These are phyloP conservation scores for Malacoraja senta DNA, from an alignment of 2,797 vertebrate species.

Conservation along the genomic window DNA sequence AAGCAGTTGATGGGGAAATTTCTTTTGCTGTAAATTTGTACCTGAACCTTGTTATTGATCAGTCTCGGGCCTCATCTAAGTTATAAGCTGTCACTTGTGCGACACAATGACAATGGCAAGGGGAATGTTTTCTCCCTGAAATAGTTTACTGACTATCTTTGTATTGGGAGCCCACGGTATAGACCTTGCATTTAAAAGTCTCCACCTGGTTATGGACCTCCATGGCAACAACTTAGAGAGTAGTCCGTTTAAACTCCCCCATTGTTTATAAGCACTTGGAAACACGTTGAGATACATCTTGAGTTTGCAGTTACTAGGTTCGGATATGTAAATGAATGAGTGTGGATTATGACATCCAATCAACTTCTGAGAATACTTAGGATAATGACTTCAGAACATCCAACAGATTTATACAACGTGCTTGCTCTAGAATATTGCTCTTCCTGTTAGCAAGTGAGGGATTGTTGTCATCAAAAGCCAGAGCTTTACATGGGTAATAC, in stretches of 20 bases:
- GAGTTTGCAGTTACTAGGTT: neutral
- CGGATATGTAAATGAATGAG: neutral
- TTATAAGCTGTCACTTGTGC: neutral
- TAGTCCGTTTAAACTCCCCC: neutral
- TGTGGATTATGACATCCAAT: too few relatives aligned
- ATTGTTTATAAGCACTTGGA: neutral
- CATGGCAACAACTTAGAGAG: neutral
- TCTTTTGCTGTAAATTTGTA: neutral
- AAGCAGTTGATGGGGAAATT: neutral
- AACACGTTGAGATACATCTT: neutral
- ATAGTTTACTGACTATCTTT: neutral
- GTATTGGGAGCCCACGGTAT: neutral
- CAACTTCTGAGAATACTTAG: too few relatives aligned
- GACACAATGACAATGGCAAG: neutral
- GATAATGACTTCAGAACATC: neutral
- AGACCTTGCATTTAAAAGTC: neutral
- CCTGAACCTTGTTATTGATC: neutral
- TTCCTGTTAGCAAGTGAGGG: neutral
- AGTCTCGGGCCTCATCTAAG: neutral
- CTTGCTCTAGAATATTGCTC: neutral
- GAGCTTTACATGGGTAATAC: neutral
- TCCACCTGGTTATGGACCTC: too few relatives aligned
- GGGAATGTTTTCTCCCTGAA: neutral
- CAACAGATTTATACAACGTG: neutral
- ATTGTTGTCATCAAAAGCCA: neutral